Base-by-base conservation (phyloP, 2,113 vertebrate genomes). In the Perca fluviatilis region DNA sequence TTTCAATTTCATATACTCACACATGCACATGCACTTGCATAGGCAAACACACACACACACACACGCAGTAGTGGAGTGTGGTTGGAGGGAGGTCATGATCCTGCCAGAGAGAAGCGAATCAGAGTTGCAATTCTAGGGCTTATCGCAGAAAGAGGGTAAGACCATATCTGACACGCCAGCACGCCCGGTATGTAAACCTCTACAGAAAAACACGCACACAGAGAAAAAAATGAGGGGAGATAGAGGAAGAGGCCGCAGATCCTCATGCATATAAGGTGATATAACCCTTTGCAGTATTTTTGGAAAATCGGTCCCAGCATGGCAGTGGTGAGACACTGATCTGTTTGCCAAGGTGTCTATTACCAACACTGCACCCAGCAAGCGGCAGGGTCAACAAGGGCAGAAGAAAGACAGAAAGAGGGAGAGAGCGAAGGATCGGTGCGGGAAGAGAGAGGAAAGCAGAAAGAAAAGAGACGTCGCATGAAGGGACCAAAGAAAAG, bases 71-170 rank as follows among this genome's bases (percentile, higher is more conserved):
- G 36, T 36, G 13, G 64, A 47, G 69, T 46, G 69, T 64, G 74
- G 82, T 75, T 63, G 73, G 70, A 69, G 51, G 81, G 53, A 77
- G 88, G 89, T 92, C 86, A 87, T 91, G 93, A 93, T 91, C 83
- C 80, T 89, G 77, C 90, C 88, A 91, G 84, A 88, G 85, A 91
- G 89, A 85, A 88, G 74, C 64, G 88, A 94, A 91, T 93, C 91
- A 89, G 86, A 88, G 85, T 89, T 91, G 86, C 92, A 92, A 88
- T 91, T 91, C 90, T 63, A 85, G 70, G 75, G 92, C 93, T 95
- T 95, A 95, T 91, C 76, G 12, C 50, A 0, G 84, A 94, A 94
- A 91, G 92, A 94, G 84, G 81, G 87, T 93, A 93, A 94, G 89
- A 91, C 90, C 92, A 91, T 90, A 93, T 93, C 91, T 94, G 90